Conservation (phyloP, 2,888 invertebrate species). For the Mellilla xanthometata region DNA sequence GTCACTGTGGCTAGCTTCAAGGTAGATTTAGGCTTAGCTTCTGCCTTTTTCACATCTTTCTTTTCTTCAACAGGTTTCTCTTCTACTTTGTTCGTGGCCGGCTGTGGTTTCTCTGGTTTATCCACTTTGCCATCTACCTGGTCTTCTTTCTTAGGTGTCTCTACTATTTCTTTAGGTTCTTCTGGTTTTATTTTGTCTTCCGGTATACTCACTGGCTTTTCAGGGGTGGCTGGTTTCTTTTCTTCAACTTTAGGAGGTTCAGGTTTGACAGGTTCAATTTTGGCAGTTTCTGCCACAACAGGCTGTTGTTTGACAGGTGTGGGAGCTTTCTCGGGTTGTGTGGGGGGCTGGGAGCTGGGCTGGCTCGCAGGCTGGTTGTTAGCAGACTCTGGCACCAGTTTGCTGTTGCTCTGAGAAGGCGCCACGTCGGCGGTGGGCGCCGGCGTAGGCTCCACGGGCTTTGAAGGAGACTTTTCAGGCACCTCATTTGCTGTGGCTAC, state of each 20-base stretch:
- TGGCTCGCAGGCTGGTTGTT: constrained; percentile 40
- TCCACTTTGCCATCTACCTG: constrained; percentile 14
- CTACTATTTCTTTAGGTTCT: constrained; percentile 40
- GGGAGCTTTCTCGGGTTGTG: constrained; percentile 48
- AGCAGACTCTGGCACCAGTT: constrained; percentile 66
- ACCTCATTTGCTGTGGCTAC: constrained; percentile 65
- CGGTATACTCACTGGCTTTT: constrained; percentile 33
- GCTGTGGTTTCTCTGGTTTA: constrained; percentile 39
- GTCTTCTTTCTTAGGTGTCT: constrained; percentile 38
- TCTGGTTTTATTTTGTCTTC: constrained; percentile 53
- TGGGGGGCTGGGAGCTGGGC: not conserved
- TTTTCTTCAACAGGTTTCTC: constrained; percentile 58
- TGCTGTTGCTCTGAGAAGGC: constrained; percentile 65
- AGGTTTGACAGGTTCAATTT: constrained; percentile 30
- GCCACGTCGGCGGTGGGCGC: constrained; percentile 67
- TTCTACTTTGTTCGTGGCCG: constrained; percentile 50
- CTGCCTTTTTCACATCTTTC: constrained; percentile 55
- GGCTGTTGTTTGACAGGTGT: constrained; percentile 49
- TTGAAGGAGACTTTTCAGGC: constrained; percentile 64
- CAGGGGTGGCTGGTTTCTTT: constrained; percentile 49
- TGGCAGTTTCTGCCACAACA: constrained; percentile 48
- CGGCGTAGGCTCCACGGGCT: constrained; percentile 64
- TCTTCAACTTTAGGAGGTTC: constrained; percentile 55
- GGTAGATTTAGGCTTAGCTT: constrained; percentile 72
- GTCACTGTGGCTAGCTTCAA: constrained; percentile 81